Evolutionary conservation across 2,113 vertebrate genomes (phyloP), one percentile per base, ranked within the genome.

Genomic region (Ciconia maguari): DNA sequence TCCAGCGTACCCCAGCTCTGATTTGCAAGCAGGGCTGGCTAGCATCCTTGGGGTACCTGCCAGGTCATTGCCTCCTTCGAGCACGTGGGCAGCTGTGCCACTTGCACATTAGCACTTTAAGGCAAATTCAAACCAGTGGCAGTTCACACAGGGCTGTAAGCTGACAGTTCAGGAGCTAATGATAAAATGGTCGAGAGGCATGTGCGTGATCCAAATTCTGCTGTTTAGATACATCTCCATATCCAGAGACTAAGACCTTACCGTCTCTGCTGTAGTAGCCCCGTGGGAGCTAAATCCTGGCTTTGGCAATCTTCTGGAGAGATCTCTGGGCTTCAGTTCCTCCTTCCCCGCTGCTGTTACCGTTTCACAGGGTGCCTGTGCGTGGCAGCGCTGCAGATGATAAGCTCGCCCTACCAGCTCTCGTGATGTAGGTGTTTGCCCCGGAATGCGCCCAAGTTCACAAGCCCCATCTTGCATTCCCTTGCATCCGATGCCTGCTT

Each of bases 1-100:
- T 3, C 1, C 7, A 5, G 4, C 0, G 6, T 49, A 7, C 2
- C 16, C 24, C 6, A 4, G 24, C 25, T 36, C 42, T n/a, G 61
- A 24, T 21, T 62, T 27, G 22, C 22, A 54, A 30, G 41, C 15
- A 65, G 21, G 32, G 34, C 76, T 54, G 82, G 11, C n/a, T 52
- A 38, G 27, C 26, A 36, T 32, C 46, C 19, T 25, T 18, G 44
- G 18, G 18, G 26, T 32, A 17, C 32, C 36, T 6, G 1, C 16
- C 24, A 19, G 55, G 14, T 65, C 21, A 5, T 3, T 26, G 54
- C 5, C 20, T 3, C 5, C 36, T 41, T 52, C 6, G 4, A 26
- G 44, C 30, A 12, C 0, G 0, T 1, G 13, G 46, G 13, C 30
- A 48, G n/a, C 66, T 34, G 19, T 38, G 46, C 20, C 16, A 1